Percentiles rank a stretch among this genome's conserved stretches.
Conservation (phyloP, 2,888 invertebrate species). For the Drosophila atripex region DNA sequence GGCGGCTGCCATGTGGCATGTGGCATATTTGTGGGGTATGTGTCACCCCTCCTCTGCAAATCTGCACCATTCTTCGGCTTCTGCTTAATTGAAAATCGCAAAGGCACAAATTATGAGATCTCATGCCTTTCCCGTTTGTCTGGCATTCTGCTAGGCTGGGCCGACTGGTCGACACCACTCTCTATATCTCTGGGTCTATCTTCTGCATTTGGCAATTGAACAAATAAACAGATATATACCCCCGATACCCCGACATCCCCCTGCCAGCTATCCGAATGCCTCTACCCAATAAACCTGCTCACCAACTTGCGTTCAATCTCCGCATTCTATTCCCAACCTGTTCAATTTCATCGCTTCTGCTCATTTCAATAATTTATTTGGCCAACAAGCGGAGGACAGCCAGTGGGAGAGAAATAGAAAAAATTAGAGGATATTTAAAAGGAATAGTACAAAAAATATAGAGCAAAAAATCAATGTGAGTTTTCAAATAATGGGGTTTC, state of each 20-base stretch:
- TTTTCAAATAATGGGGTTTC: neutral
- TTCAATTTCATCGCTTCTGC: slow-evolving; percentile 75
- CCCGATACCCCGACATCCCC: neutral
- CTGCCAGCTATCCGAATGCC: neutral
- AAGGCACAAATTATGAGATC: slow-evolving; percentile 74
- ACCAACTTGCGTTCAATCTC: slow-evolving; percentile 33
- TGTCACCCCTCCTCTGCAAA: slow-evolving; percentile 58
- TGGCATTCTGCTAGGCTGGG: slow-evolving; percentile 5
- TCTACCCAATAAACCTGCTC: slow-evolving; percentile 21
- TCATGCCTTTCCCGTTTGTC: slow-evolving; percentile 1
- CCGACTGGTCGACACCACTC: neutral
- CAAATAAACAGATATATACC: slow-evolving; percentile 67
- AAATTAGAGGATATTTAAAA: slow-evolving; percentile 8
- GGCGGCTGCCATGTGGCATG: slow-evolving; percentile 52
- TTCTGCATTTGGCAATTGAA: slow-evolving; percentile 65
- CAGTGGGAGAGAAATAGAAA: slow-evolving; percentile 12
- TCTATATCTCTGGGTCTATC: slow-evolving; percentile 8
- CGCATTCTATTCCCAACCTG: slow-evolving; percentile 71
- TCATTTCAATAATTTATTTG: slow-evolving; percentile 77
- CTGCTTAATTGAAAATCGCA: slow-evolving; percentile 77
- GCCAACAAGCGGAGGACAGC: slow-evolving; percentile 57
- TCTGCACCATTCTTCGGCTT: slow-evolving; percentile 5
- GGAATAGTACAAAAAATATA: neutral
- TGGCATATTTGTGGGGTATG: slow-evolving; percentile 77
- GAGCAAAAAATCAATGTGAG: neutral